Base-by-base conservation (phyloP, 2,888 invertebrate genomes). In the Eupsilia transversa region DNA sequence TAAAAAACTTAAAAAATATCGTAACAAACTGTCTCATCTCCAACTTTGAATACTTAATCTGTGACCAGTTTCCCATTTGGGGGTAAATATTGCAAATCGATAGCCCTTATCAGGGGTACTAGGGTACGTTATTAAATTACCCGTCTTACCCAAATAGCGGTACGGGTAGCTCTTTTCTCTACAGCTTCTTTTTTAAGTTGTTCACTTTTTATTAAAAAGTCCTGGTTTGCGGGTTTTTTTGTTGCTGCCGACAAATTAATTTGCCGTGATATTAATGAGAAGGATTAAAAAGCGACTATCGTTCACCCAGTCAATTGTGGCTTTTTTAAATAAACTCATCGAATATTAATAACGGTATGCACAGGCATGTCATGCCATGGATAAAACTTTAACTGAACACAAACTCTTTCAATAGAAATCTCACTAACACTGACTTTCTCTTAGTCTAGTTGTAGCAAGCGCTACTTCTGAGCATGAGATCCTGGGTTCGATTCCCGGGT, bases 81-180 rank as follows among this genome's bases (percentile, higher is more conserved):
- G 92, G 91, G 93, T 91, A 92, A 93, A 93, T 93, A 93, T 93
- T 91, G 92, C 89, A 86, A 93, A 94, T 93, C 93, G 91, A 94
- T 94, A 92, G 83, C 87, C 90, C 92, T 92, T 93, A 94, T 93
- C 93, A 89, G 78, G 65, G 84, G 83, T 82, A 82, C 87, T 88
- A 78, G 87, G 84, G 88, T 79, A 76, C 83, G 90, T 93, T 94
- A 94, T 94, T 93, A 92, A 94, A 93, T 94, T 93, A 93, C 92
- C 88, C 89, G 82, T 88, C 87, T 88, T 89, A 85, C 86, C 82
- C 82, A 82, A 92, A 87, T 80, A 77, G 74, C 73, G 61, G 57
- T 72, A 49, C 84, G 85, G 88, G 82, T 81, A 78, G 79, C 80
- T 86, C 85, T 84, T 84, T 86, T 86, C 83, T 82, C 60, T 72